phyloP scores from a whole-genome alignment of 2,797 vertebrate genomes.

The Microchirus variegatus region DNA sequence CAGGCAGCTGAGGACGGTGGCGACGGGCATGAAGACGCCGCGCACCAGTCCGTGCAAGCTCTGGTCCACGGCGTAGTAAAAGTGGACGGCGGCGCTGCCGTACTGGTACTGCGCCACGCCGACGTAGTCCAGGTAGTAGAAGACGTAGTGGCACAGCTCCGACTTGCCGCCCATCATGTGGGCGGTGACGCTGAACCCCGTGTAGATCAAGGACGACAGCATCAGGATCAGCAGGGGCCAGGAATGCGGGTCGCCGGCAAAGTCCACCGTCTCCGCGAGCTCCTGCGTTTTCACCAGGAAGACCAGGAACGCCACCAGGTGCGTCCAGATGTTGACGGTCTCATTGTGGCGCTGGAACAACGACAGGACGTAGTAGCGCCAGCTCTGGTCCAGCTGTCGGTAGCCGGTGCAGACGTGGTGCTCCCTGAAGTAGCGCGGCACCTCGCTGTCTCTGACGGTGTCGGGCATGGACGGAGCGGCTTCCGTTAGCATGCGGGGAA shows the following conservation, averaged over 20 bases:
- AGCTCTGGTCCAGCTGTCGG: constrained; percentile 84
- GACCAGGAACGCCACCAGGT: constrained; percentile 83
- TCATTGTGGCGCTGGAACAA: constrained; percentile 92
- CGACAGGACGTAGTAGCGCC: constrained; percentile 89
- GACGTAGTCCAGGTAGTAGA: constrained; percentile 93
- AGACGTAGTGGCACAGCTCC: constrained; percentile 86
- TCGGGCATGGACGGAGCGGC: constrained; percentile 69
- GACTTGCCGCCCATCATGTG: constrained; percentile 90
- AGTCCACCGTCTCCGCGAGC: constrained; percentile 81
- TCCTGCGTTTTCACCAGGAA: constrained; percentile 76
- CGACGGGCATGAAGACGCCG: constrained; percentile 83
- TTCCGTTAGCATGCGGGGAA: constrained; percentile 74
- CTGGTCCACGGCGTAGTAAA: constrained; percentile 87
- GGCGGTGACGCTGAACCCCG: constrained; percentile 83
- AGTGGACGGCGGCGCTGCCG: constrained; percentile 87
- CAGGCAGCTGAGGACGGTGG: constrained; percentile 83
- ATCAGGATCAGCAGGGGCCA: constrained; percentile 88
- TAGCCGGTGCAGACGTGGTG: constrained; percentile 85
- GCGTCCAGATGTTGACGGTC: constrained; percentile 91
- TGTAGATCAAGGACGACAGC: constrained; percentile 83
- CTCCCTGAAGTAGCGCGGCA: constrained; percentile 87
- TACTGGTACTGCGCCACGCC: constrained; percentile 93
- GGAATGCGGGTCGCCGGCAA: constrained; percentile 82
- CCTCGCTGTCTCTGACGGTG: constrained; percentile 83
- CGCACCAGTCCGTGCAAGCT: constrained; percentile 70